Evolutionary conservation across 2,113 vertebrate genomes (phyloP), one percentile per base, ranked within the genome.

Genomic region (Hemibagrus wyckioides): DNA sequence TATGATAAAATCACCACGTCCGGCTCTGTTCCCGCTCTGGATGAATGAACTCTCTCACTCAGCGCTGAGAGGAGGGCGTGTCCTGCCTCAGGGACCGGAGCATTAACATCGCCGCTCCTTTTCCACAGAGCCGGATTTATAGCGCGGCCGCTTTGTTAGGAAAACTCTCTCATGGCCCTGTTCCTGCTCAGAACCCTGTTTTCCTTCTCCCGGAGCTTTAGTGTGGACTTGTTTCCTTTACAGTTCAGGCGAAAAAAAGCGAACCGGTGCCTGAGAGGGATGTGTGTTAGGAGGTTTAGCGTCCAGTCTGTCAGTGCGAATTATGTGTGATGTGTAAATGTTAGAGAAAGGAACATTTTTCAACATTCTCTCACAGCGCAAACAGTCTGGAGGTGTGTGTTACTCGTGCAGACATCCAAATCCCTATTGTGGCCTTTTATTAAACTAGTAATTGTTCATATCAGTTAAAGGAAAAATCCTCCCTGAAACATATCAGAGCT

Each of bases 171-270:
- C 86, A 81, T 80, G 89, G 87, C 65, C 79, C 65, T 82, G 83
- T 91, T 90, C 84, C 48, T 30, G 83, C 86, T 14, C 65, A 52
- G 84, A n/a, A n/a, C 86, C 85, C 7, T 92, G 91, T 91, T 92
- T 92, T 92, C 88, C 87, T 92, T 92, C 83, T 92, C 92, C 90
- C 82, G 92, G 87, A 89, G 92, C 90, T 91, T 91, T 91, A 90
- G 85, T 90, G 89, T 86, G 84, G 84, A 82, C 83, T 84, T 85
- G 67, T 88, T 89, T 91, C 87, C 90, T 87, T 87, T 80, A 73
- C 75, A 48, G 52, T 48, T 54, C 30, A 80, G 56, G 85, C 69
- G 73, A 63, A 86, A 82, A 71, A n/a, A 21, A 86, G 59, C 63
- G 88, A 83, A 67, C 76, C 41, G 39, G 33, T 57, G 48, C 75